Evolutionary conservation across 2,888 invertebrate species (phyloP).

Genomic region (Diplolepis rosae): DNA sequence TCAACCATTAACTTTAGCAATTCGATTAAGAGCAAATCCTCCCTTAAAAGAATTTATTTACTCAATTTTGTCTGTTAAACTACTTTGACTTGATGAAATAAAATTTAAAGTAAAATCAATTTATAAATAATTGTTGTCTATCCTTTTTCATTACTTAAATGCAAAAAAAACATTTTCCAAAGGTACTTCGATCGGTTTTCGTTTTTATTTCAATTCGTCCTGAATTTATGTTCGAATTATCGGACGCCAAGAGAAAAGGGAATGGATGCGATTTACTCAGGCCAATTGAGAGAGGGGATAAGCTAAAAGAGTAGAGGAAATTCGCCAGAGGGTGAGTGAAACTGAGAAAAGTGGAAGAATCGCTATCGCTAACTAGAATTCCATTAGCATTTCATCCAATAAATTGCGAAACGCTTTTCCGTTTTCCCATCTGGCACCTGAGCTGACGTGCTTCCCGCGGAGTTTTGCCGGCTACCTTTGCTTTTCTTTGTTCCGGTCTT

Average conservation of each 20-base stretch:
- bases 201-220: slow-evolving; percentile 58
- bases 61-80: no score
- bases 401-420: slow-evolving; percentile 52
- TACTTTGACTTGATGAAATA: no score
- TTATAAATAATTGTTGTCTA: neutral
- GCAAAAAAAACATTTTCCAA: slow-evolving; percentile 9
- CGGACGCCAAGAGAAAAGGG: slow-evolving; percentile 42
- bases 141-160: neutral
- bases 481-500: slow-evolving; percentile 29
- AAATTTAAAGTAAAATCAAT: neutral
- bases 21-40: no score
- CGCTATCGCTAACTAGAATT: slow-evolving; percentile 60
- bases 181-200: slow-evolving; percentile 43
- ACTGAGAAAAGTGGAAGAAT: slow-evolving; percentile 30
- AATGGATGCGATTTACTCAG: slow-evolving; percentile 39
- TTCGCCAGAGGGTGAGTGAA: slow-evolving; percentile 3
- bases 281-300: slow-evolving; percentile 33
- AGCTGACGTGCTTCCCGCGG: slow-evolving; percentile 36
- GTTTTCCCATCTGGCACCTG: slow-evolving; percentile 37
- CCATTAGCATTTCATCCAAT: slow-evolving; percentile 64
- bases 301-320: slow-evolving; percentile 30
- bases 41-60: no score
- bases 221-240: slow-evolving; percentile 60
- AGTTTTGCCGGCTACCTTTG: slow-evolving; percentile 19
- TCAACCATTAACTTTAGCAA: no score